Conservation (phyloP, 2,797 vertebrate genomes). For the Danio kyathit region DNA sequence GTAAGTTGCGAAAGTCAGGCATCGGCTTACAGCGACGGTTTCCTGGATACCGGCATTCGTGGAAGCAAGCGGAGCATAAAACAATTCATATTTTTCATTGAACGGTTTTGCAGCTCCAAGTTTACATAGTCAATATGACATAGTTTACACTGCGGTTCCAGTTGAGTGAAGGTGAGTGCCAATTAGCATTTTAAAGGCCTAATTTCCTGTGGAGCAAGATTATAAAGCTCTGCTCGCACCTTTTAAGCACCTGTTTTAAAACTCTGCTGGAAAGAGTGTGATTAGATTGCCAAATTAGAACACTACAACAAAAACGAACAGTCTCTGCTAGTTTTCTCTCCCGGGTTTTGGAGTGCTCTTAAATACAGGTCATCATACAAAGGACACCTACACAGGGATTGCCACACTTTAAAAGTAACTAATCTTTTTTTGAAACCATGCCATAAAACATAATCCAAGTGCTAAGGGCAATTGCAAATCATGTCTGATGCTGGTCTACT, state of each 20-base stretch:
- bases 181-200: slow-evolving; percentile 44
- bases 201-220: slow-evolving; percentile 5
- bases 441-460: slow-evolving; percentile 13
- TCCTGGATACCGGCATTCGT: neutral
- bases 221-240: slow-evolving; percentile 30
- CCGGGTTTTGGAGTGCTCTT: neutral
- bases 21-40: neutral
- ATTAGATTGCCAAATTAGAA: slow-evolving; percentile 11
- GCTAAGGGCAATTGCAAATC: slow-evolving; percentile 14
- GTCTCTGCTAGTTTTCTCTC: neutral
- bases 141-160: slow-evolving; percentile 14
- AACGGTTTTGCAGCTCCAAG: slow-evolving; percentile 11
- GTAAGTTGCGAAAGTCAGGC: slow-evolving; percentile 3
- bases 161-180: neutral
- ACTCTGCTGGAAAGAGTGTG: neutral
- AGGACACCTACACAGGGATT: slow-evolving; percentile 15
- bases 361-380: slow-evolving; percentile 18
- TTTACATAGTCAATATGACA: slow-evolving; percentile 30
- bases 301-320: neutral
- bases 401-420: neutral
- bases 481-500: slow-evolving; percentile 3
- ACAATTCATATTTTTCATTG: slow-evolving; percentile 19
- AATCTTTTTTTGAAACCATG: slow-evolving; percentile 15
- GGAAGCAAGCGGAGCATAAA: slow-evolving; percentile 3
- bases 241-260: slow-evolving; percentile 38